These are phyloP conservation scores for Pyxicephalus adspersus DNA, from an alignment of 2,113 vertebrate genomes.

Conservation along the genomic window DNA sequence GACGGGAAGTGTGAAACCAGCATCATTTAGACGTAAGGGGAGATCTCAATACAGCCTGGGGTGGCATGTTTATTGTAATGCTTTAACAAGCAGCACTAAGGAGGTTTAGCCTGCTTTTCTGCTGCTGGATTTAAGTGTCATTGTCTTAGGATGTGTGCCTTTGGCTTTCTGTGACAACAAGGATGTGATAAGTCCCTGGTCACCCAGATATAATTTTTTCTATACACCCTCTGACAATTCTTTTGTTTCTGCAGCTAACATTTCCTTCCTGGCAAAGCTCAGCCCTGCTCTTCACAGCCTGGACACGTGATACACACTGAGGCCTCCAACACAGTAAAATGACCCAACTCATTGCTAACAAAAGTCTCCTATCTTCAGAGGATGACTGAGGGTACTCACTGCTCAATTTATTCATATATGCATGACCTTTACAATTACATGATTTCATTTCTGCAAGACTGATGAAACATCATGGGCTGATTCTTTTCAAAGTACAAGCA, in stretches of 20 bases:
- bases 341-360: conserved; percentile 13
- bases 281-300: conserved; percentile 14
- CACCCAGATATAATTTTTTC: conserved; percentile 10
- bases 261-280: conserved; percentile 52
- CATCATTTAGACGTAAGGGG: conserved; percentile 47
- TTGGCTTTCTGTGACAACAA: conserved; percentile 2
- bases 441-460: not conserved
- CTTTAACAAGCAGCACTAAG: not conserved
- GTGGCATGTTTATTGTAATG: conserved; percentile 15
- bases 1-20: conserved; percentile 46
- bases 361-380: not conserved
- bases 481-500: no score
- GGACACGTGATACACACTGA: conserved; percentile 41
- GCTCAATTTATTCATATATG: not conserved
- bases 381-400: not conserved
- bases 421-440: not conserved
- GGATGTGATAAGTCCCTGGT: not conserved
- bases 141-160: not conserved
- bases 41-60: conserved; percentile 50
- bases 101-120: not conserved
- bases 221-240: conserved; percentile 26
- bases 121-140: not conserved
- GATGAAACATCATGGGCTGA: no score
- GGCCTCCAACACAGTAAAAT: conserved; percentile 34
- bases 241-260: conserved; percentile 42